phyloP scores from a whole-genome alignment of 2,113 vertebrate species.

The Daubentonia madagascariensis region DNA sequence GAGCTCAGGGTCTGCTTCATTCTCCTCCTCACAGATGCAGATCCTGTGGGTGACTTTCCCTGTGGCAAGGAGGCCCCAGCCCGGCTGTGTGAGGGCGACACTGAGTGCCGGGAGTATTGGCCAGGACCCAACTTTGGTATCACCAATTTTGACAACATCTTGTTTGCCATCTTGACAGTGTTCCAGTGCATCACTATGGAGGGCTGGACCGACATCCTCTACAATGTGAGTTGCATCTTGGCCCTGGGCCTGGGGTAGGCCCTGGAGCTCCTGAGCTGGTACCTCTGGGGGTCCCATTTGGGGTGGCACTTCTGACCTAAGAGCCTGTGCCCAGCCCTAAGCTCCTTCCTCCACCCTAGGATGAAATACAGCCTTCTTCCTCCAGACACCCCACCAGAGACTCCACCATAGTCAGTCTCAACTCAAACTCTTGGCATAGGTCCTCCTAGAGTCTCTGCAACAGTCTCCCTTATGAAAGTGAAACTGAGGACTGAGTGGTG shows the following conservation, averaged over 20 bases:
- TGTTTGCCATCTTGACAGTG: conserved; percentile 95
- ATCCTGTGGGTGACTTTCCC: conserved; percentile 90
- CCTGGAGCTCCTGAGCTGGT: background rate
- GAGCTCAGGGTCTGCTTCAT: background rate
- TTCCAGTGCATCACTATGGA: conserved; percentile 99
- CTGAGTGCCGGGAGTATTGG: conserved; percentile 91
- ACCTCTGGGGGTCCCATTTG: background rate
- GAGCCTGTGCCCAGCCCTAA: background rate
- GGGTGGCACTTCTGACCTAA: background rate
- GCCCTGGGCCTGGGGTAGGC: background rate
- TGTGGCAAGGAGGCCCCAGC: conserved; percentile 91
- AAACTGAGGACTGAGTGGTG: background rate
- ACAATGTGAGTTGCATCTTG: conserved; percentile 88
- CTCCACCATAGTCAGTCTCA: rapidly evolving
- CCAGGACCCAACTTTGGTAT: conserved; percentile 96
- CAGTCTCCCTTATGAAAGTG: background rate
- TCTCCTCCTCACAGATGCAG: conserved; percentile 78
- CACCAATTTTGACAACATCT: conserved; percentile 99
- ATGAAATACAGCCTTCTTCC: background rate
- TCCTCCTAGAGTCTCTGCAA: background rate
- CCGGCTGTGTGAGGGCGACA: conserved; percentile 86
- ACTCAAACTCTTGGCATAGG: background rate
- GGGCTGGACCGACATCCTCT: conserved; percentile 98
- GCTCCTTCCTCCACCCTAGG: background rate
- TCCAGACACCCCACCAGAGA: rapidly evolving